Percentiles rank a stretch among this genome's conserved stretches.
Evolutionary conservation across 2,113 vertebrate species (phyloP).

Genomic region (Hippocampus barbouri): DNA sequence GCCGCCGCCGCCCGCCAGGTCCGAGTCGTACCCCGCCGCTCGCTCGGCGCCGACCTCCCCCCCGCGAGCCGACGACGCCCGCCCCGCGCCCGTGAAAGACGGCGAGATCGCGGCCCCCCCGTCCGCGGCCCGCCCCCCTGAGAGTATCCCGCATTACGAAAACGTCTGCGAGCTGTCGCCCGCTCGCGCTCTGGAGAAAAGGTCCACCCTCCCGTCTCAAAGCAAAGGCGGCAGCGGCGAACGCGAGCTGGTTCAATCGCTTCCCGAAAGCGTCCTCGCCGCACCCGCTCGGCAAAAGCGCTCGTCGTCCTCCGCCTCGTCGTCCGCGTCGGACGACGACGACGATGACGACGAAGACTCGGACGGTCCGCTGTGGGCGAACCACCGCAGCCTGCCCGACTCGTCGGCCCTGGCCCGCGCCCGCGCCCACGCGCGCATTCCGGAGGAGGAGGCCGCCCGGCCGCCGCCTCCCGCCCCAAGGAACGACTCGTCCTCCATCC

Average conservation of each 20-base stretch:
- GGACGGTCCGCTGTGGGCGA: conserved; percentile 68
- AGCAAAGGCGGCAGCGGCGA: conserved; percentile 48
- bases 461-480: conserved; percentile 43
- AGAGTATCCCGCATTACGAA: conserved; percentile 71
- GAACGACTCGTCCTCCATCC: conserved; percentile 60
- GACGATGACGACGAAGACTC: conserved; percentile 60
- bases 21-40: conserved; percentile 68
- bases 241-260: conserved; percentile 61
- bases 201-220: conserved; percentile 60
- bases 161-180: conserved; percentile 61
- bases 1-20: conserved; percentile 65
- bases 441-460: conserved; percentile 6
- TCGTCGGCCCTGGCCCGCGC: conserved; percentile 4
- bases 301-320: conserved; percentile 56
- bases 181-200: conserved; percentile 50
- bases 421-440: too few relatives aligned
- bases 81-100: conserved; percentile 57
- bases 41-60: conserved; percentile 76
- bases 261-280: conserved; percentile 55
- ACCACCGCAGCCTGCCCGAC: conserved; percentile 65
- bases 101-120: conserved; percentile 52
- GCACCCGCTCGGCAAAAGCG: conserved; percentile 43
- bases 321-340: conserved; percentile 50
- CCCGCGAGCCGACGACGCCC: conserved; percentile 64
- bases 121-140: conserved; percentile 37